phyloP scores from a whole-genome alignment of 2,797 vertebrate genomes.

The Geotrypetes seraphini region DNA sequence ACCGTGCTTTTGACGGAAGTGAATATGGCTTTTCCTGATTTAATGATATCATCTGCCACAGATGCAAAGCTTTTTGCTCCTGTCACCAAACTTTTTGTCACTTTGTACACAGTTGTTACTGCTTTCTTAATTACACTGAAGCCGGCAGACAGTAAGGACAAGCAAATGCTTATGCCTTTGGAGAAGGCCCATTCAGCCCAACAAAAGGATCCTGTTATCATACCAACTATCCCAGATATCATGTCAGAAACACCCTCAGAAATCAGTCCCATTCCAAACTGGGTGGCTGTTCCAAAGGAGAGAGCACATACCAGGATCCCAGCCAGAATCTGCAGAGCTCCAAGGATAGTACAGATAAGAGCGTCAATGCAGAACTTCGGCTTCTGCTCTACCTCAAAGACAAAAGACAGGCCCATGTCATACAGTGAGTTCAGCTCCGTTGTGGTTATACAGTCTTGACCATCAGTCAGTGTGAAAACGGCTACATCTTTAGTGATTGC shows the following conservation, averaged over 20 bases:
- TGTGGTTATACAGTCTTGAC: not conserved
- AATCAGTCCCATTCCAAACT: conserved; percentile 15
- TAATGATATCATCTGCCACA: conserved; percentile 1
- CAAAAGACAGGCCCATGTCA: conserved; percentile 14
- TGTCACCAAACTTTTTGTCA: conserved; percentile 2
- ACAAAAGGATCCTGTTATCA: conserved; percentile 11
- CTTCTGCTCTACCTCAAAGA: conserved; percentile 21
- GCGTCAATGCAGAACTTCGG: conserved; percentile 11
- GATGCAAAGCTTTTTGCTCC: conserved; percentile 9
- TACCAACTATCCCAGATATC: conserved; percentile 8
- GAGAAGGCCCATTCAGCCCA: conserved; percentile 22
- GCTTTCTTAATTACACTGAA: not conserved
- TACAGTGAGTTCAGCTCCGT: conserved; percentile 15
- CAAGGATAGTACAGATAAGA: conserved; percentile 12
- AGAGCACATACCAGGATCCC: conserved; percentile 13
- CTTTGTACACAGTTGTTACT: not conserved
- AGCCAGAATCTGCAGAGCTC: conserved; percentile 4
- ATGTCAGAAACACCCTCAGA: conserved; percentile 17
- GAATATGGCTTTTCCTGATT: conserved; percentile 1
- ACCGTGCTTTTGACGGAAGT: not conserved
- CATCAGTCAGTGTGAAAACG: conserved; percentile 2
- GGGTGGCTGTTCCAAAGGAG: not conserved
- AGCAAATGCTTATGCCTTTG: conserved; percentile 15
- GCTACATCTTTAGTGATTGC: conserved; percentile 5
- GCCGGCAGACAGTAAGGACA: conserved; percentile 11